Conservation (phyloP, 2,113 vertebrate species). For the Ciconia boyciana region DNA sequence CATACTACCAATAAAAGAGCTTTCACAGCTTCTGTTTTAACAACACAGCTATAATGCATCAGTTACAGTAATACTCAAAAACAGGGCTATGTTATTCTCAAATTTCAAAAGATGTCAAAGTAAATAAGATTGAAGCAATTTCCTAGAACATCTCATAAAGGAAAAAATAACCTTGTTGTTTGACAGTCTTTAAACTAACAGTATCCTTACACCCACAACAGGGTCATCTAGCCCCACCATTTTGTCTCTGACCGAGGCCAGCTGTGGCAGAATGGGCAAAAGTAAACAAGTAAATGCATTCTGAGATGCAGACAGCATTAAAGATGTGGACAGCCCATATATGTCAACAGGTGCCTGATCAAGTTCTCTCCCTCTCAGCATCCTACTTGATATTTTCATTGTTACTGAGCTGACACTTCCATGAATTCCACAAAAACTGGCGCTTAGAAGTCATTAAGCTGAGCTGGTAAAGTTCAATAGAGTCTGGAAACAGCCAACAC, state of each 20-base stretch:
- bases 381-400: neutral
- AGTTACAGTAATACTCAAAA: neutral
- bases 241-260: neutral
- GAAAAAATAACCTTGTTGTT: neutral
- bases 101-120: neutral
- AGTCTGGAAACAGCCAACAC: neutral
- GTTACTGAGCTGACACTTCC: neutral
- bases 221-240: neutral
- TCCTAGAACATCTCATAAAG: neutral
- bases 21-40: neutral
- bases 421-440: neutral
- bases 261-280: neutral
- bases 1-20: neutral
- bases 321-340: neutral
- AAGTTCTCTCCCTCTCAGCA: neutral
- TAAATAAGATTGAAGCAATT: neutral
- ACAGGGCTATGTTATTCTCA: neutral
- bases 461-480: neutral
- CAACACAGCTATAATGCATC: neutral
- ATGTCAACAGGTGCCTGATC: neutral
- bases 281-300: neutral
- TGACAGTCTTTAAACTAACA: neutral
- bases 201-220: neutral
- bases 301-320: neutral
- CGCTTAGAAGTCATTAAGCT: neutral